Base-by-base conservation (phyloP, 2,888 invertebrate genomes). In the Thera britannica region DNA sequence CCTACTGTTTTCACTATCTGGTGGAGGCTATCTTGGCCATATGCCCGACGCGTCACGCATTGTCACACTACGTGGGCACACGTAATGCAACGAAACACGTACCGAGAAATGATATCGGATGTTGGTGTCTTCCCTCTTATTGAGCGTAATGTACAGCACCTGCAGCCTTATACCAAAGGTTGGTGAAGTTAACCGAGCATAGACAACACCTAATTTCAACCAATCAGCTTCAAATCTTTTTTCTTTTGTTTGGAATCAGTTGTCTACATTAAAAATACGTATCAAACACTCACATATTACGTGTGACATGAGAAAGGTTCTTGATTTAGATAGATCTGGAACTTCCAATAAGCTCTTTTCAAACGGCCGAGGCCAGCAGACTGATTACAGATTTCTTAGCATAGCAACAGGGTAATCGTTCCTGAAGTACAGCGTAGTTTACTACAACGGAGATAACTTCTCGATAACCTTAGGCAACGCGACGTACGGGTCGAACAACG, bases 381-480 rank as follows among this genome's bases (percentile, higher is more conserved):
- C 23, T 52, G 52, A 52, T 52, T 60, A 34, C 49, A 11, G 57
- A 57, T 58, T 35, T 51, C 34, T 66, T 65, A 58, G 64, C 74
- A 66, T 78, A 69, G 75, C 41, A 72, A 73, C 75, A 62, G 60
- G 12, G 35, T 65, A 64, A 70, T 66, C 60, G 62, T 23, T 34
- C 48, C 23, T 62, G 62, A 49, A 48, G 9, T 58, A 64, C 58
- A 75, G 61, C 67, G 72, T 79, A 80, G 77, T 81, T 79, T 82
- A 83, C 81, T 82, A 83, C 63, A 54, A 11, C 35, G 6, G 59
- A 58, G 73, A 76, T 74, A 75, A 73, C 70, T 52, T 34, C 0
- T 35, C 41, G 77, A 80, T 80, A 80, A 82, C 79, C 77, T 63
- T 63, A 70, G 67, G 68, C 68, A 62, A 6, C 41, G 64, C 58